Percentiles rank a stretch among this genome's conserved stretches.
Conservation (phyloP, 2,888 invertebrate genomes). For the Callyntrura guangdongensis region DNA sequence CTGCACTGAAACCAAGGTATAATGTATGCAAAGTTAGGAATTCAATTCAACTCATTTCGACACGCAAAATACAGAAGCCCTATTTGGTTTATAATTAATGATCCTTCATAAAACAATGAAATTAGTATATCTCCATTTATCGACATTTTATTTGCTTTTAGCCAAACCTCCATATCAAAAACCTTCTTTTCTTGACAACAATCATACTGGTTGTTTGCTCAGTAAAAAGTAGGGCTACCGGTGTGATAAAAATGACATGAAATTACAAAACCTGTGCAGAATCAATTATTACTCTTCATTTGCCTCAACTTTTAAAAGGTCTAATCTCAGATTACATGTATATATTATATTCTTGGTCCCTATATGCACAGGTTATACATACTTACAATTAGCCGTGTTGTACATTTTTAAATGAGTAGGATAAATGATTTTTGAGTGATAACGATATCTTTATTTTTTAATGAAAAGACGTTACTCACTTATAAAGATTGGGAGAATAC, state of each 20-base stretch:
- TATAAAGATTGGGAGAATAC: background rate
- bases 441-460: constrained; percentile 36
- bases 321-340: too few relatives aligned
- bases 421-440: constrained; percentile 37
- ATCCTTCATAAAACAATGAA: too few relatives aligned
- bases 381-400: background rate
- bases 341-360: too few relatives aligned
- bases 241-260: constrained; percentile 26
- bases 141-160: background rate
- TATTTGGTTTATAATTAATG: constrained; percentile 5
- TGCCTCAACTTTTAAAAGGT: background rate
- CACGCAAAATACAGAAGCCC: background rate
- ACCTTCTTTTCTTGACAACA: constrained; percentile 14
- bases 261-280: constrained; percentile 39
- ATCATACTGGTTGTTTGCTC: background rate
- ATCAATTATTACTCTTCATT: background rate
- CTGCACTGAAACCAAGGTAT: background rate
- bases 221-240: constrained; percentile 38
- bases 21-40: too few relatives aligned
- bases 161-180: background rate
- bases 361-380: background rate
- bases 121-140: background rate
- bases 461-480: constrained; percentile 47
- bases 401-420: constrained; percentile 23
- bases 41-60: too few relatives aligned